phyloP scores from a whole-genome alignment of 2,113 vertebrate species.

The Nannospalax galili region DNA sequence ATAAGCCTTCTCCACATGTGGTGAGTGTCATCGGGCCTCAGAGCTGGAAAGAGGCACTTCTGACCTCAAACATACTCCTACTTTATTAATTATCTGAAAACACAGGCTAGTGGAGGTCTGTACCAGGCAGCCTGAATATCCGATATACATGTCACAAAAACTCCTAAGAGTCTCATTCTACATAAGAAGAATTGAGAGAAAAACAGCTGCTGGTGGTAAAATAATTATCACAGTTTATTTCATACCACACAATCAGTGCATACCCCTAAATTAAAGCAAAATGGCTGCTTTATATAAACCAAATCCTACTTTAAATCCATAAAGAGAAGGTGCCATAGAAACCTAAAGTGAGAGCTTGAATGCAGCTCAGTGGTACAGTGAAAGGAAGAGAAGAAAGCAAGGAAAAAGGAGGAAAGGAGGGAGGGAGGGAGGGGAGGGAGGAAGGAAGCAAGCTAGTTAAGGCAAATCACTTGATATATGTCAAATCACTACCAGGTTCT shows the following conservation, averaged over 20 bases:
- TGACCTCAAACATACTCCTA: background rate
- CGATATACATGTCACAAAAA: background rate
- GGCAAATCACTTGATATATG: background rate
- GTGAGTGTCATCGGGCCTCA: background rate
- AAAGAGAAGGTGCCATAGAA: slow-evolving; percentile 9
- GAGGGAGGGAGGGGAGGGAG: background rate
- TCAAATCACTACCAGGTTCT: background rate
- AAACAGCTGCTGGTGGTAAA: background rate
- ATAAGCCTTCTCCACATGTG: fast-evolving
- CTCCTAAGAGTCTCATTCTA: background rate
- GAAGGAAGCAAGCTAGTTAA: too few species aligned
- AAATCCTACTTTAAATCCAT: slow-evolving; percentile 20
- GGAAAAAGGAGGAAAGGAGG: too few species aligned
- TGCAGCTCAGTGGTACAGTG: background rate
- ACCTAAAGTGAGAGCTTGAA: background rate
- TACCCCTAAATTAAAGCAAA: slow-evolving; percentile 9
- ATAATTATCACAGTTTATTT: slow-evolving; percentile 34
- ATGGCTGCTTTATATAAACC: background rate
- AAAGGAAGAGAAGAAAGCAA: background rate
- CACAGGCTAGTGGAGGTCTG: background rate
- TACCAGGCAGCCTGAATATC: background rate
- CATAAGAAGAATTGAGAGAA: background rate
- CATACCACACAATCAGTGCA: background rate
- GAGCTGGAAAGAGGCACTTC: background rate
- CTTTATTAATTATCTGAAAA: background rate